Evolutionary conservation across 2,113 vertebrate species (phyloP), one percentile per base, ranked within the genome.

Genomic region (Columba livia): DNA sequence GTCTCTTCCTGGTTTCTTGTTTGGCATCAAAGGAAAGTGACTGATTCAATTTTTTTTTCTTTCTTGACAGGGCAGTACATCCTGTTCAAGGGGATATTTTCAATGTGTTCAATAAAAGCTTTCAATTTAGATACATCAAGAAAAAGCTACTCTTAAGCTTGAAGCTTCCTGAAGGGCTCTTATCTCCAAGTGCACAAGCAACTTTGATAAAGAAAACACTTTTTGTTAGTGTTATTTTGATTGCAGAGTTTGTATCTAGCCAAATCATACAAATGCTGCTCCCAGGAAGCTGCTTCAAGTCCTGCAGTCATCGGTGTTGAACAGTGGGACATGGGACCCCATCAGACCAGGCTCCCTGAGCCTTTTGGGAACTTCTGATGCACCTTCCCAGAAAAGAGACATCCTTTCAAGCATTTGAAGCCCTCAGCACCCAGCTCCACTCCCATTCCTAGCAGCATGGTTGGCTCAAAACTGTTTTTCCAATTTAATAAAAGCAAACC

Each of bases 81-180:
- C 88, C 92, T 94, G 92, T 93, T 92, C 83, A 88, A 79, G 83
- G 83, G 70, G 69, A 57, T 89, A 96, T 92, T 95, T 80, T 96
- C 90, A 88, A 89, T 47, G 77, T 50, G 34, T 57, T 96, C 85
- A 90, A 71, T 96, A 93, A 93, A 92, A 86, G 79, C 48, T 86
- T 95, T 90, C 83, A 67, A 80, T 89, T 92, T 78, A 92, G 83
- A 67, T 69, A 85, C 34, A 94, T 77, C 77, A 94, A 90, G 83
- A 93, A 89, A 94, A 95, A 82, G 36, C 65, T 79, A 60, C 82
- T 89, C 72, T 87, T 90, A 81, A 93, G 92, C 83, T 84, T 44
- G 44, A 93, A 90, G 86, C 77, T 93, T 96, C 92, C 87, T 88
- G 88, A 93, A 95, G 80, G 65, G 50, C 54, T 89, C 93, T 95